These are phyloP conservation scores for Bombus cullumanus DNA, from an alignment of 1,140 invertebrate species.

Conservation along the genomic window DNA sequence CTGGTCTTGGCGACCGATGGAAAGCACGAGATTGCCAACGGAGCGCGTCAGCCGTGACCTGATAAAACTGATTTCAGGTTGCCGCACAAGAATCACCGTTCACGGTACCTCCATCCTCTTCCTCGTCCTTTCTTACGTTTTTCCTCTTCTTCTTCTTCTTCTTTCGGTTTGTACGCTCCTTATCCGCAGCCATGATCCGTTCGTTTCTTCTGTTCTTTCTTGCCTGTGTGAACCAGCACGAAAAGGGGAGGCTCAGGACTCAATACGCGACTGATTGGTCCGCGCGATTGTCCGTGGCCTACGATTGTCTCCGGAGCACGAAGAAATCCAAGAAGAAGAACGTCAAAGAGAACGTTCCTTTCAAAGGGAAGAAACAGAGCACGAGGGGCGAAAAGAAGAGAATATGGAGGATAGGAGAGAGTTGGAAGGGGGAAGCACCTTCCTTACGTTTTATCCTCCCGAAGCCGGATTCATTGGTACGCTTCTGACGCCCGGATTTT, in stretches of 20 bases:
- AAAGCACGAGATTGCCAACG: slow-evolving; percentile 43
- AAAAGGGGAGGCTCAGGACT: slow-evolving; percentile 34
- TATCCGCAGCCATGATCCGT: slow-evolving; percentile 26
- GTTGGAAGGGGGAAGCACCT: neutral
- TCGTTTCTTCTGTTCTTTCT: neutral
- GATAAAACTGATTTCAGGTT: slow-evolving; percentile 62
- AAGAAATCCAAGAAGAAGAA: slow-evolving; percentile 46
- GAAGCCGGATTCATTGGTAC: neutral
- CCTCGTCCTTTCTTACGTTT: neutral
- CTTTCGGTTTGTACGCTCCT: slow-evolving; percentile 18
- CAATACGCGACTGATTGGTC: slow-evolving; percentile 63
- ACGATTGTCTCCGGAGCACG: slow-evolving; percentile 55
- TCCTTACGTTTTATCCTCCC: slow-evolving; percentile 34
- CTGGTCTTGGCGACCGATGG: slow-evolving; percentile 34
- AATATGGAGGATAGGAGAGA: neutral
- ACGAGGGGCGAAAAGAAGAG: neutral
- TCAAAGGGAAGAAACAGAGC: slow-evolving; percentile 1
- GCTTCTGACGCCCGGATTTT: neutral
- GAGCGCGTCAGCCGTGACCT: slow-evolving; percentile 47
- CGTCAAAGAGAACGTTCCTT: slow-evolving; percentile 28
- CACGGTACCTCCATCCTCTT: neutral
- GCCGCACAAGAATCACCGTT: slow-evolving; percentile 17
- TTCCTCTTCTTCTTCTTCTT: slow-evolving; percentile 15
- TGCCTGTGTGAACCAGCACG: neutral
- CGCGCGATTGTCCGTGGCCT: slow-evolving; percentile 48